These are phyloP conservation scores for Sparus aurata DNA, from an alignment of 2,797 vertebrate genomes.

Conservation along the genomic window DNA sequence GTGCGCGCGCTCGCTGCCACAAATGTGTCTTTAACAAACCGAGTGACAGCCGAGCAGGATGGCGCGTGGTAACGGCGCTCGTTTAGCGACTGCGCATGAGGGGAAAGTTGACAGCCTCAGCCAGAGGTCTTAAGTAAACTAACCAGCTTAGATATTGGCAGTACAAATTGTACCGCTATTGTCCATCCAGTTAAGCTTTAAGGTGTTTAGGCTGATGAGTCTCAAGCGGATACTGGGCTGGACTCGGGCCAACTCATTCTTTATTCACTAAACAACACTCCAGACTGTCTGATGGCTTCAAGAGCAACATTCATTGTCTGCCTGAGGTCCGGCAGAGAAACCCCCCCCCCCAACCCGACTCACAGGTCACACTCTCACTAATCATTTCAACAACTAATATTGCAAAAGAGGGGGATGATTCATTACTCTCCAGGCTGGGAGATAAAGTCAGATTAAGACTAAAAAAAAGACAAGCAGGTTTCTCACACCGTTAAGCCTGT, in stretches of 20 bases:
- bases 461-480: constrained; percentile 18
- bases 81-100: constrained; percentile 57
- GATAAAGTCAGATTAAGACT: background rate
- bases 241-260: constrained; percentile 62
- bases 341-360: background rate
- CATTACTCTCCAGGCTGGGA: constrained; percentile 13
- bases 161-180: constrained; percentile 73
- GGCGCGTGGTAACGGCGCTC: constrained; percentile 53
- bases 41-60: constrained; percentile 60
- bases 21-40: constrained; percentile 73
- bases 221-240: constrained; percentile 58
- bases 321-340: constrained; percentile 46
- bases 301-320: constrained; percentile 49
- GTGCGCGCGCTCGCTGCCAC: constrained; percentile 45
- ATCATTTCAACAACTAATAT: constrained; percentile 33
- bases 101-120: constrained; percentile 58
- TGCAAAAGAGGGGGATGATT: constrained; percentile 31
- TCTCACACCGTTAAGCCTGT: constrained; percentile 44
- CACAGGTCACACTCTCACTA: constrained; percentile 19
- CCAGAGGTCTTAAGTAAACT: constrained; percentile 62
- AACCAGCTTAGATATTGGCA: constrained; percentile 70
- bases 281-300: constrained; percentile 49
- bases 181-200: constrained; percentile 72
- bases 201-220: constrained; percentile 75
- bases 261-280: constrained; percentile 61